These are phyloP conservation scores for Lophius americanus DNA, from an alignment of 2,797 vertebrate genomes.

Conservation along the genomic window DNA sequence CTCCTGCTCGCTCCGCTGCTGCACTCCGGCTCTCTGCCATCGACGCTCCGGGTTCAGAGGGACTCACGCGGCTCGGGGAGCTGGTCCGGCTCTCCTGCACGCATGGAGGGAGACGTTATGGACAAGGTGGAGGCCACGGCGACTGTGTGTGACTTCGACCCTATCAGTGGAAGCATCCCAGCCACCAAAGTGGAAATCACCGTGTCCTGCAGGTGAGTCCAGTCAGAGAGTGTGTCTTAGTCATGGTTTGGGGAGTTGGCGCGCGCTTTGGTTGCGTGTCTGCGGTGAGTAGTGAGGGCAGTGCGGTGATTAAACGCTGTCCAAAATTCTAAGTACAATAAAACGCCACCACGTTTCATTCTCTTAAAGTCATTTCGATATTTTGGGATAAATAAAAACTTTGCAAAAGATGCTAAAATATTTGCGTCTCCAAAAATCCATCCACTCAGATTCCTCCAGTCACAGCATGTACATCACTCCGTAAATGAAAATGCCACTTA, in stretches of 20 bases:
- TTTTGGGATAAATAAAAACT: neutral
- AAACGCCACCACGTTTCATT: neutral
- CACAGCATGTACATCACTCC: neutral
- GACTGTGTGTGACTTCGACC: conserved; percentile 88
- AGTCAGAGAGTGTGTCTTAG: neutral
- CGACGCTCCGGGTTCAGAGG: conserved; percentile 48
- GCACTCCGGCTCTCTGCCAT: conserved; percentile 52
- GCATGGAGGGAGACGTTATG: conserved; percentile 88
- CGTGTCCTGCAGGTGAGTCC: conserved; percentile 93
- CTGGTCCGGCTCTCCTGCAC: conserved; percentile 68
- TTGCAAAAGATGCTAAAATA: neutral
- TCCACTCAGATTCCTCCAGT: neutral
- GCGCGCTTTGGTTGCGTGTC: conserved; percentile 25
- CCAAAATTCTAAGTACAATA: no score
- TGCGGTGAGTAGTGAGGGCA: neutral
- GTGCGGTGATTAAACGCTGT: neutral
- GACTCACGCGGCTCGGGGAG: conserved; percentile 63
- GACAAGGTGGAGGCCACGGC: conserved; percentile 90
- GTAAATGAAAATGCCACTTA: no score
- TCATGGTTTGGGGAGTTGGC: conserved; percentile 27
- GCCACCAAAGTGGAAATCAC: conserved; percentile 96
- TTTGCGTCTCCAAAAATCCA: no score
- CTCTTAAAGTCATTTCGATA: no score
- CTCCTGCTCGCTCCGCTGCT: conserved; percentile 25
- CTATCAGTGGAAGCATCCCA: conserved; percentile 88